Evolutionary conservation across 2,113 vertebrate species (phyloP), one percentile per base, ranked within the genome.

Genomic region (Bolborhynchus lineola): DNA sequence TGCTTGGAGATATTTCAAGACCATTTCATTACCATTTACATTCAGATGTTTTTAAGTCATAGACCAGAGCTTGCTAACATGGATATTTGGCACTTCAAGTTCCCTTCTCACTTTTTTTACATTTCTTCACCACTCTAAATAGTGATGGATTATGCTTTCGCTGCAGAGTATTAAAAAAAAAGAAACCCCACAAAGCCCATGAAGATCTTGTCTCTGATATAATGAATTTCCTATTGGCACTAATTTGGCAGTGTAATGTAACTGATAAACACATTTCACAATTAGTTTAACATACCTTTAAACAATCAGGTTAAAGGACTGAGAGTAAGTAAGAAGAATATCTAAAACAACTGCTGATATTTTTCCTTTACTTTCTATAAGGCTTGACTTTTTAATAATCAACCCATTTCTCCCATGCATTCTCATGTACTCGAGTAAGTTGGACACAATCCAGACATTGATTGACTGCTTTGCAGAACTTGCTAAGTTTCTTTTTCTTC

Each of bases 401-500:
- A 92, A 47, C n/a, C 24, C 25, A 53, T 80, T 74, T 93, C 74
- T 92, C 59, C 82, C 80, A 91, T 89, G 84, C 80, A 75, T 92
- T 69, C 79, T 94, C 64, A 68, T 60, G 53, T 80, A 93, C 86
- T 88, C 82, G 59, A 95, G n/a, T 84, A 81, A 88, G 62, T 64
- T 94, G 95, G 93, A 94, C 37, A 35, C 44, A 68, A 16, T 86
- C 85, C 94, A 88, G 83, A 53, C 92, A 92, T 64, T 92, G 90
- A 95, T 44, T 92, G 86, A 93, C 44, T 80, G 41, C 82, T 71
- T 42, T 87, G 76, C 47, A 95, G 69, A 44, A 91, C 79, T 87
- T 81, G 53, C 82, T 95, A 92, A 96, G 93, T 96, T 97, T 97
- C 95, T 95, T 88, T 97, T 98, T 91, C 95, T 93, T 96, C 94